These are phyloP conservation scores for Oasisia sp. DNA, from an alignment of 2,888 invertebrate genomes.

Conservation along the genomic window DNA sequence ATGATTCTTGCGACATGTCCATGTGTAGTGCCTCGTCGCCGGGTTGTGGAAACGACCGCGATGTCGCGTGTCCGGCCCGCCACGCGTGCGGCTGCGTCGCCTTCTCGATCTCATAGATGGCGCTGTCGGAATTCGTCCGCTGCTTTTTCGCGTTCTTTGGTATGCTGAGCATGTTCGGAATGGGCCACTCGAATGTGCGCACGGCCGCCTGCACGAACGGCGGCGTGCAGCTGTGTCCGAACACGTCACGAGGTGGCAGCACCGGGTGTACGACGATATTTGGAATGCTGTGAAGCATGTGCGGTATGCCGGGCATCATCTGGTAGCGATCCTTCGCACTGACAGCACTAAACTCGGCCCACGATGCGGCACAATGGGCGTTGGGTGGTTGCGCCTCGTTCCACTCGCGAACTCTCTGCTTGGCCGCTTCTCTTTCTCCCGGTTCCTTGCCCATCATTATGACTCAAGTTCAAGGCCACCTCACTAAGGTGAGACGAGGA, in stretches of 20 bases:
- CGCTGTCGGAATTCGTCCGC: slow-evolving; percentile 39
- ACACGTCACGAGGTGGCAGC: slow-evolving; percentile 28
- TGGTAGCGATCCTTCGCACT: neutral
- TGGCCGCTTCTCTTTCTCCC: neutral
- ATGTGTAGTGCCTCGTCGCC: neutral
- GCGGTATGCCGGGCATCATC: neutral
- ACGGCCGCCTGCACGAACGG: slow-evolving; percentile 25
- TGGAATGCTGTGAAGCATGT: slow-evolving; percentile 25
- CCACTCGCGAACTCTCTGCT: neutral
- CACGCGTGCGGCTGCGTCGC: neutral
- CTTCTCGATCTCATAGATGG: slow-evolving; percentile 32
- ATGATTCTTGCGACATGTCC: slow-evolving; percentile 18
- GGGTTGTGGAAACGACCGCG: neutral
- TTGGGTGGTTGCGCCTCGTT: neutral
- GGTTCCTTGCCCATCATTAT: slow-evolving; percentile 13
- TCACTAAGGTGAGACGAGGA: neutral
- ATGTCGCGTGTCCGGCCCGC: neutral
- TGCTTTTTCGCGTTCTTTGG: slow-evolving; percentile 30
- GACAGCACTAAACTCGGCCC: neutral
- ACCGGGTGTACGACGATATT: slow-evolving; percentile 31
- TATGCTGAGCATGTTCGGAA: slow-evolving; percentile 13
- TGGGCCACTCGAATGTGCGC: neutral
- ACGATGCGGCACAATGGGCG: neutral
- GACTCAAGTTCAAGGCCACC: slow-evolving; percentile 10
- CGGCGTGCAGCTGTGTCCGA: slow-evolving; percentile 35